Base-by-base conservation (phyloP, 2,113 vertebrate species). In the Petroica traversi region DNA sequence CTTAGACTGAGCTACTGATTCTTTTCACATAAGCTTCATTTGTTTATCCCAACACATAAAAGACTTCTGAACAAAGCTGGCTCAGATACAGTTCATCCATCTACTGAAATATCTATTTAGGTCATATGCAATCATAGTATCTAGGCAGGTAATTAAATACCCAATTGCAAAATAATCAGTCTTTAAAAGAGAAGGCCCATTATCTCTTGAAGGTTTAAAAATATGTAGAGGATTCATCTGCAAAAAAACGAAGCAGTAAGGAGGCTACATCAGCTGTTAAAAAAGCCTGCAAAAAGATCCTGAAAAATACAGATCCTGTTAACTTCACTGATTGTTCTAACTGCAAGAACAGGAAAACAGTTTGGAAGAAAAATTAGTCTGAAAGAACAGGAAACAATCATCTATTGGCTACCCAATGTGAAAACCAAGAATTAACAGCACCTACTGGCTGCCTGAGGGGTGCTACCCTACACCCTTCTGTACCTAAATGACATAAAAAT, bases 391-490 rank as follows among this genome's bases (percentile, higher is more conserved):
- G 57, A 84, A 84, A 61, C 11, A 51, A 57, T 46, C 1, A 45
- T 22, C 17, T 67, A 4, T 17, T 62, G 24, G 36, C 23, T 40
- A 26, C 28, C 9, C 11, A 51, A 24, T 5, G 14, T 45, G 82
- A 64, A 78, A 95, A 79, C 2, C 1, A 52, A 19, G 22, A 78
- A 83, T n/a, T 63, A 58, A 73, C 23, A 85, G 52, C 64, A 81
- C 10, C 17, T 34, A 20, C 18, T 73, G 66, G 20, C 64, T 82
- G 48, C 64, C 73, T 0, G 0, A 45, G 33, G 29, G 7, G 26
- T 62, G 36, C 31, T n/a, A 10, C 41, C 29, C 74, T 71, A 76
- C 3, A 40, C 5, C 19, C 8, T 62, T 24, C 34, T 46, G 14
- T n/a, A 54, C 20, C 9, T 36, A 41, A 19, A 10, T 11, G 14